Evolutionary conservation across 2,888 invertebrate genomes (phyloP), one percentile per base, ranked within the genome.

Genomic region (Xylota segnis): DNA sequence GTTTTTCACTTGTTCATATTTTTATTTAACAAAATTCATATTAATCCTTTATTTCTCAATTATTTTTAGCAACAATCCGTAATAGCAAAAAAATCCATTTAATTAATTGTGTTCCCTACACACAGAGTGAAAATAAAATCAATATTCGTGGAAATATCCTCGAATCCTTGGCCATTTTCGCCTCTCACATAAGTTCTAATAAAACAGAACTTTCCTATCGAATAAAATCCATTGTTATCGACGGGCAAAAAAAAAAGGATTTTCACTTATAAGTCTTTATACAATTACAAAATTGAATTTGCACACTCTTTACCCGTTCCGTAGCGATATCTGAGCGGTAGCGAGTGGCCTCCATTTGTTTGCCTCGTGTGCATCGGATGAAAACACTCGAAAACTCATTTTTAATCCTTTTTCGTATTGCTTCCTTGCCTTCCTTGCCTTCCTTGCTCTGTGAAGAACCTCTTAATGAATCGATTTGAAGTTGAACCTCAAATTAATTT

Each of bases 211-310:
- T 77, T 70, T 70, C 43, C 61, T 45, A 76, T 18, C 18, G 47
- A 47, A 50, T 68, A 18, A 16, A 43, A 34, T 63, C 63, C 47
- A 71, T 78, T 78, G 71, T 78, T 71, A 29, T 61, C 70, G 61
- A 68, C 37, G 16, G 18, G 12, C 40, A 10, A 61, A 75, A 71
- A 10, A 61, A 75, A 71, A 86, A 81, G 81, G 59, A 86, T 76
- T 86, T 75, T 59, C 66, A 68, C 81, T 86, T 71, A n/a, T n/a
- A 86, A 86, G 84, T 86, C 81, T 81, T 86, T 86, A 86, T 81
- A 54, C 84, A 86, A 86, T 86, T 86, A 86, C 71, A 56, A 86
- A 86, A 86, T 86, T 86, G 81, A 86, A 86, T 86, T 86, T 81
- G 76, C 81, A 86, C 79, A 81, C 75, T 71, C 58, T 74, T 58